These are phyloP conservation scores for Drosophila bunnanda DNA, from an alignment of 2,888 invertebrate genomes.

Conservation along the genomic window DNA sequence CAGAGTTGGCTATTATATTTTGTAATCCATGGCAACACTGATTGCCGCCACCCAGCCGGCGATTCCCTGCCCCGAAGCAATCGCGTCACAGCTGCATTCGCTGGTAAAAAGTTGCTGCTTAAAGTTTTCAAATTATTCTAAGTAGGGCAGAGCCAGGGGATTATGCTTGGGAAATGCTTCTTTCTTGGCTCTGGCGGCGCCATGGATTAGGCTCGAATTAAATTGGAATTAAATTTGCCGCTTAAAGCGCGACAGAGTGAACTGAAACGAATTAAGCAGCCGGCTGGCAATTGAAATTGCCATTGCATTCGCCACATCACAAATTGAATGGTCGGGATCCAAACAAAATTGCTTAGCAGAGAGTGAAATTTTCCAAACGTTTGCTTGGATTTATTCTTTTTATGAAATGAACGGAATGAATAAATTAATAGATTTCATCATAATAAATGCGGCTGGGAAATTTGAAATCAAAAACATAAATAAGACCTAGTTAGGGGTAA, in stretches of 20 bases:
- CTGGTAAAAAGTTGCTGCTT: conserved; percentile 61
- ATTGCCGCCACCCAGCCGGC: conserved; percentile 17
- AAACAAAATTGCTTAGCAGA: conserved; percentile 28
- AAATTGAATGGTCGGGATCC: conserved; percentile 33
- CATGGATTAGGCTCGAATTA: conserved; percentile 73
- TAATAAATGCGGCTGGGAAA: conserved; percentile 34
- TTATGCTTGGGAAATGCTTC: conserved; percentile 44
- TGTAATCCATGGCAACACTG: conserved; percentile 10
- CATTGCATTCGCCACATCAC: conserved; percentile 22
- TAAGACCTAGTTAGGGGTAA: conserved; percentile 10
- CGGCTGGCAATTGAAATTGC: conserved; percentile 58
- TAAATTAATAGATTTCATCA: conserved; percentile 28
- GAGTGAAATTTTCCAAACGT: conserved; percentile 26
- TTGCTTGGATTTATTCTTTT: conserved; percentile 24
- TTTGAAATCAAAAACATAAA: conserved; percentile 21
- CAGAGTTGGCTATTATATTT: not conserved
- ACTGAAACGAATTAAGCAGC: conserved; percentile 56
- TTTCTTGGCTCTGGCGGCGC: conserved; percentile 37
- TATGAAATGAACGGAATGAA: conserved; percentile 2
- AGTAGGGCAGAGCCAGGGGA: conserved; percentile 64
- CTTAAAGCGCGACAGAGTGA: conserved; percentile 74
- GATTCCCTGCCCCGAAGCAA: conserved; percentile 24
- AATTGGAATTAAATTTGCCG: conserved; percentile 73
- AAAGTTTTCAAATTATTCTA: conserved; percentile 79
- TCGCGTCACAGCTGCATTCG: conserved; percentile 69